These are phyloP conservation scores for Nymphalis c-album DNA, from an alignment of 2,888 invertebrate species.

Conservation along the genomic window DNA sequence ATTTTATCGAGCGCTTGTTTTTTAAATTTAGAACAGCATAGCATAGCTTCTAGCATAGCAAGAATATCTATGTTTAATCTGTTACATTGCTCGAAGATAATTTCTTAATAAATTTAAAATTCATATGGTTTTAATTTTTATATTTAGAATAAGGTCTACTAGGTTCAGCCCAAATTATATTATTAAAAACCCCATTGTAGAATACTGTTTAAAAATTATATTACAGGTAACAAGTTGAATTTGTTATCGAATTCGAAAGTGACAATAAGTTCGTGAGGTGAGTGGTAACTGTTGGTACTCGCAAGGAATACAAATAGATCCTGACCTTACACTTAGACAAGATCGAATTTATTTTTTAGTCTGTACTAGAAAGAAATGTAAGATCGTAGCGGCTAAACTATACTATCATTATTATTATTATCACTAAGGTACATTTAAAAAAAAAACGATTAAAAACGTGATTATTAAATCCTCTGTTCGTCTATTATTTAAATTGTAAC, in stretches of 20 bases:
- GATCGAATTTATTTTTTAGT: neutral
- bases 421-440: too few species aligned
- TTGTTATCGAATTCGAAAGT: constrained; percentile 66
- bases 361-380: neutral
- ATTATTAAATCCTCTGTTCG: too few species aligned
- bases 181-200: neutral
- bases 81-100: too few species aligned
- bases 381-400: neutral
- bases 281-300: constrained; percentile 52
- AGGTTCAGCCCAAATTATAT: neutral
- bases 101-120: too few species aligned
- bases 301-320: constrained; percentile 59
- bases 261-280: constrained; percentile 66
- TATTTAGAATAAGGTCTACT: neutral
- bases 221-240: constrained; percentile 58
- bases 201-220: constrained; percentile 61
- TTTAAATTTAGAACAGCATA: constrained; percentile 11
- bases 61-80: neutral
- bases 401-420: too few species aligned
- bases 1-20: neutral
- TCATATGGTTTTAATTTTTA: too few species aligned
- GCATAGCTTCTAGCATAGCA: too few species aligned
- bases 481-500: too few species aligned
- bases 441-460: neutral
- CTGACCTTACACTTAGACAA: constrained; percentile 51